Base-by-base conservation (phyloP, 2,888 invertebrate genomes). In the Carpatolechia fugitivella region DNA sequence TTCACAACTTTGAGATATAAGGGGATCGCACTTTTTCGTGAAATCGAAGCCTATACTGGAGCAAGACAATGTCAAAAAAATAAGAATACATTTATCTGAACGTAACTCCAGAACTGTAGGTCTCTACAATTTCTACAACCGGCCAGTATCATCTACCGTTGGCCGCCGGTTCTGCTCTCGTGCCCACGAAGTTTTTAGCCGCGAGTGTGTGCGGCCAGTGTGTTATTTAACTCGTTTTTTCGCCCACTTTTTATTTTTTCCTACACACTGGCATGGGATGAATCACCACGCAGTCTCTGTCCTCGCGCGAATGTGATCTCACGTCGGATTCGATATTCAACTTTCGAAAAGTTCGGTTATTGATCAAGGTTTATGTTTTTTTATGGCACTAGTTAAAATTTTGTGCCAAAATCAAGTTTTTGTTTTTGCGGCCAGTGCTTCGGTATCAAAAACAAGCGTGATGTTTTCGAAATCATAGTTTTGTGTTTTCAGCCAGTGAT, bases 221-320 rank as follows among this genome's bases (percentile, higher is more conserved):
- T 63, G 65, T 64, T 63, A 63, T 59, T 62, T 63, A 63, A 56
- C 60, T 56, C 57, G 57, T 68, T 67, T 69, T 72, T 72, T 70
- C 64, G 66, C 60, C 61, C 63, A 68, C 72, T 71, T 72, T 77
- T 78, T 76, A 72, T 73, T 72, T 78, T 70, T 66, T 63, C 63
- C 62, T 60, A 60, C 59, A 70, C 70, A 11, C 54, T 16, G 31
- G n/a, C 71, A 77, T 76, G 76, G 76, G 83, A 85, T 86, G 87
- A 87, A 80, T 86, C 87, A 86, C 72, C 29, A 58, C 57, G 59
- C 82, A 86, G 85, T 86, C 77, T 71, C 72, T 64, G 65, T 66
- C 66, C 70, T 72, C 70, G 74, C 78, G 76, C 72, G 75, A 70
- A 71, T 72, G 72, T 64, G 67, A 66, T 66, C 71, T 68, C 70